These are phyloP conservation scores for Philypnodon macrostomus DNA, from an alignment of 2,797 vertebrate species.

Conservation along the genomic window DNA sequence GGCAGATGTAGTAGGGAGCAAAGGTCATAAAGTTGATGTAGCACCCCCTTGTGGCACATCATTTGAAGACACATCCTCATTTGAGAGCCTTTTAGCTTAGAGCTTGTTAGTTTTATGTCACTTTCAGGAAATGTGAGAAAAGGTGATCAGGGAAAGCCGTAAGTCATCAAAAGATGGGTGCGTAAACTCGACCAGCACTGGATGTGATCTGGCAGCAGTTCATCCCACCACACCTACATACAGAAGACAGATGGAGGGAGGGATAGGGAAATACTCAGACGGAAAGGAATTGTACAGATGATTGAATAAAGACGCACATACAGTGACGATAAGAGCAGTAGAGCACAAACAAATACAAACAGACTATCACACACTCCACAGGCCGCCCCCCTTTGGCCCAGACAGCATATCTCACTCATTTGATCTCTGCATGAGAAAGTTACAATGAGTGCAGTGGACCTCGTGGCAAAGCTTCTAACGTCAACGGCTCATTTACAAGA, in stretches of 20 bases:
- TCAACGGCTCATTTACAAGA: slow-evolving; percentile 62
- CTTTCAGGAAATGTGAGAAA: slow-evolving; percentile 11
- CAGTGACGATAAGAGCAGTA: neutral
- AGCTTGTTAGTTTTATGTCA: slow-evolving; percentile 1
- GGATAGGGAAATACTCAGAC: slow-evolving; percentile 14
- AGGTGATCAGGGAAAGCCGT: slow-evolving; percentile 12
- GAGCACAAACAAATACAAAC: slow-evolving; percentile 1
- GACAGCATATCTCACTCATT: slow-evolving; percentile 55
- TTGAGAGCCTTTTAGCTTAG: neutral
- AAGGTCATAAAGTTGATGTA: neutral
- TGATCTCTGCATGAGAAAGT: slow-evolving; percentile 52
- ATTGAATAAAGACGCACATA: neutral
- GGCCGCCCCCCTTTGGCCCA: slow-evolving; percentile 49
- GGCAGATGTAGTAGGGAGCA: neutral
- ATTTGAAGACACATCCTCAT: slow-evolving; percentile 4
- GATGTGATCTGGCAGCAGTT: slow-evolving; percentile 44
- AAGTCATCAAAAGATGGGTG: slow-evolving; percentile 24
- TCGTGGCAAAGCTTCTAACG: slow-evolving; percentile 55
- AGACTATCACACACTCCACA: slow-evolving; percentile 25
- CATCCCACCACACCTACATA: slow-evolving; percentile 53
- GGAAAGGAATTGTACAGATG: slow-evolving; percentile 10
- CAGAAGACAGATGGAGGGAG: slow-evolving; percentile 41
- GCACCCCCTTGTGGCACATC: slow-evolving; percentile 7
- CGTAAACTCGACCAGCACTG: slow-evolving; percentile 29
- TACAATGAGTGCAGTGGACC: slow-evolving; percentile 39